Evolutionary conservation across 2,113 vertebrate genomes (phyloP), one percentile per base, ranked within the genome.

Genomic region (Ptilorrhoa leucosticta): DNA sequence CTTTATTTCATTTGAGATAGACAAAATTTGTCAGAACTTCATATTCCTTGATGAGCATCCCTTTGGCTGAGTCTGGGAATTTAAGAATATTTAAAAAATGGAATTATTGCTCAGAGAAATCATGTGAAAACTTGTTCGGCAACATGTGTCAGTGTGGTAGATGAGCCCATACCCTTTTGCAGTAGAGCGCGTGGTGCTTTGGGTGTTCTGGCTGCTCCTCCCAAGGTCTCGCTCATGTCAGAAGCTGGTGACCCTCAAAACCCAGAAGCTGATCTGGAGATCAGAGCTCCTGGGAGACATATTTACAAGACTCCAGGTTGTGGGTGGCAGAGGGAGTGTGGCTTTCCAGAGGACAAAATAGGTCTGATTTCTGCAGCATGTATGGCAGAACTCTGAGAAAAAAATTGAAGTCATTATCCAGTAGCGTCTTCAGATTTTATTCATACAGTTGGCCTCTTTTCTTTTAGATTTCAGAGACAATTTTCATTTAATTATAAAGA

Each of bases 131-230:
- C 31, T 70, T 48, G 40, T 19, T 51, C 56, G 84, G 33, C 64
- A 75, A 48, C 37, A 5, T 6, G 11, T 82, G 37, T 60, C 4
- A 1, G 18, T 37, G 33, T 37, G 48, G n/a, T 5, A 20, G 72
- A 17, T 33, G 15, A 70, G 48, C n/a, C 40, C 17, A 3, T 21
- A 13, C 10, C 23, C 21, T 48, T 64, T 28, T 76, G 63, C 2
- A 17, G 45, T 10, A 15, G n/a, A 7, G 9, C 10, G 2, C 4
- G 0, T 3, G 31, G 9, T 57, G 61, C n/a, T n/a, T 28, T 0
- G 0, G 13, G 16, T 7, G 1, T 53, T 57, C n/a, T 4, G 40
- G 40, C 68, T 37, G 7, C 37, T 21, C 13, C 23, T 58, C 13
- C 23, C 39, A 27, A 22, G 30, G 33, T 24, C 11, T 45, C 23